phyloP scores from a whole-genome alignment of 2,797 vertebrate genomes.

The Lacerta bilineata region DNA sequence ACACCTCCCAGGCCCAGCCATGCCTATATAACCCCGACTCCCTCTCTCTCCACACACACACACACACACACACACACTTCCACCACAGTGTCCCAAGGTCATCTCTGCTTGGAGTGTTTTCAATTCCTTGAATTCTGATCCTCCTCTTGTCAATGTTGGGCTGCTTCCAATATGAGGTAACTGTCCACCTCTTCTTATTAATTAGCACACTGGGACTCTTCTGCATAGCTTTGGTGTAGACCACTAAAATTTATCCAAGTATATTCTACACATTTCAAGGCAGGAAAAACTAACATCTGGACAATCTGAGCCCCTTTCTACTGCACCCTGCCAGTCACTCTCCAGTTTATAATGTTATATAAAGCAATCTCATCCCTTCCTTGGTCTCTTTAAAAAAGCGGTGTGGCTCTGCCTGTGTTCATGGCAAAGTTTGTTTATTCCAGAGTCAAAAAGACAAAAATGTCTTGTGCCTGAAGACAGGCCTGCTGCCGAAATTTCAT shows the following conservation, averaged over 20 bases:
- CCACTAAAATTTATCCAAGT: conserved; percentile 71
- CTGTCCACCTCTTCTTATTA: conserved; percentile 65
- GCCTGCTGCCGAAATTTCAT: not conserved
- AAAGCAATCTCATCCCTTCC: not conserved
- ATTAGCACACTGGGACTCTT: conserved; percentile 63
- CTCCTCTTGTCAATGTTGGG: conserved; percentile 51
- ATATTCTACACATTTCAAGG: conserved; percentile 43
- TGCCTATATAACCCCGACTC: not conserved
- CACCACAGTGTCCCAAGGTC: not conserved
- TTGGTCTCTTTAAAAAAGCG: not conserved
- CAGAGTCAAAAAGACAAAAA: not conserved
- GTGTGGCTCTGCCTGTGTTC: not conserved
- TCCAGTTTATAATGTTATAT: not conserved
- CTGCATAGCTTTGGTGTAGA: conserved; percentile 61
- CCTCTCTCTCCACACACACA: not conserved
- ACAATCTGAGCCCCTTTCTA: not conserved
- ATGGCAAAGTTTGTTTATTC: not conserved
- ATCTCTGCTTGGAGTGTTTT: accelerated
- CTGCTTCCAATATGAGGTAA: conserved; percentile 77
- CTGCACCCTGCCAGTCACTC: not conserved
- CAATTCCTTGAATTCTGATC: conserved; percentile 20
- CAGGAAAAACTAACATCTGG: conserved; percentile 54
- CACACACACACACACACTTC: no score
- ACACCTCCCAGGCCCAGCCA: accelerated
- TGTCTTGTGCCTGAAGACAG: not conserved